A percentile compares a stretch with the other conserved stretches of the same genome.
phyloP scores from a whole-genome alignment of 2,113 vertebrate species.

The Turnix velox region DNA sequence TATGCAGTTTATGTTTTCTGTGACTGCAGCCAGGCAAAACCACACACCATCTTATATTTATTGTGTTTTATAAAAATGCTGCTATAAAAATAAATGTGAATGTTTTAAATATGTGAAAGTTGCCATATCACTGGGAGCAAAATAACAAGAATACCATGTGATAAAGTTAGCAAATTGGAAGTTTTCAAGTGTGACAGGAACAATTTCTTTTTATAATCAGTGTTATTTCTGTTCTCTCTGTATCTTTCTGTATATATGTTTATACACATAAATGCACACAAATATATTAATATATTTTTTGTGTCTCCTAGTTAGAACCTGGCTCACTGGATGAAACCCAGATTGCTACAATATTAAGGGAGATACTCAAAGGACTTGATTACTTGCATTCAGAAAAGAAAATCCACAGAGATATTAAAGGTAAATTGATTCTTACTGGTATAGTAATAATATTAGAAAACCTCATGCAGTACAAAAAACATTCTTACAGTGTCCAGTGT shows the following conservation, averaged over 20 bases:
- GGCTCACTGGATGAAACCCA: conserved; percentile 92
- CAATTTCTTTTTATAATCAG: background rate
- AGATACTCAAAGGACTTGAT: conserved; percentile 95
- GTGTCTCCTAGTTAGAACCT: conserved; percentile 84
- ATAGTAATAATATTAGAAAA: background rate
- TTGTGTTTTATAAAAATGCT: background rate
- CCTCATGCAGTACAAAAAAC: background rate
- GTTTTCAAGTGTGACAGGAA: background rate
- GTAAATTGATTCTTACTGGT: conserved; percentile 56
- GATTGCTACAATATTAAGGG: conserved; percentile 94
- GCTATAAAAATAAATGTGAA: background rate
- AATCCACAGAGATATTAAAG: conserved; percentile 99
- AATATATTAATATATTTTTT: background rate
- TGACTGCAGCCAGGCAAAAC: background rate
- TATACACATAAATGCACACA: accelerated
- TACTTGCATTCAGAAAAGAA: conserved; percentile 99
- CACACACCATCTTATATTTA: background rate
- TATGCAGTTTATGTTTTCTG: background rate
- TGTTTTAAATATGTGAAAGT: background rate
- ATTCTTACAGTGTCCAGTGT: background rate
- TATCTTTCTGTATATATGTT: background rate
- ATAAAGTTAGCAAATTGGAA: background rate
- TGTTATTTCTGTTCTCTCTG: background rate
- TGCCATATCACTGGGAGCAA: background rate
- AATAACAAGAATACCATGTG: background rate